A percentile compares a stretch with the other conserved stretches of the same genome.
Evolutionary conservation across 2,888 invertebrate genomes (phyloP).

Genomic region (Stegana nigrithorax): DNA sequence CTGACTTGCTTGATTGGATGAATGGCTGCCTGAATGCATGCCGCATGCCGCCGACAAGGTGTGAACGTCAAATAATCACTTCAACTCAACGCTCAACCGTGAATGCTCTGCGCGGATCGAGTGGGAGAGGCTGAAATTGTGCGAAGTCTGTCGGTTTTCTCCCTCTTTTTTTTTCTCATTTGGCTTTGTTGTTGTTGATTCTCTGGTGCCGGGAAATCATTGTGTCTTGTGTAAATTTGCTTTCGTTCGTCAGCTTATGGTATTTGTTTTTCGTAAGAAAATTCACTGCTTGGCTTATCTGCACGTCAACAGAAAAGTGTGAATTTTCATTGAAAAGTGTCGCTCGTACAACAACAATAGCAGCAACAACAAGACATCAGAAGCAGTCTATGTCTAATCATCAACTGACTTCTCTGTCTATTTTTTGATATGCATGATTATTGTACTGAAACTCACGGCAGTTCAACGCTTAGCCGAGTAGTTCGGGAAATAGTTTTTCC

Average conservation of each 20-base stretch:
- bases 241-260: conserved; percentile 26
- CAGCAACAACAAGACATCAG: background rate
- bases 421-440: conserved; percentile 47
- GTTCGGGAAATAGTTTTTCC: background rate
- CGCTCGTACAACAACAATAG: background rate
- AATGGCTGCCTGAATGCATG: conserved; percentile 7
- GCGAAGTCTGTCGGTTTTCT: conserved; percentile 25
- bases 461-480: conserved; percentile 26
- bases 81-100: too few relatives aligned
- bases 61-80: conserved; percentile 59
- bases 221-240: conserved; percentile 17
- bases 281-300: conserved; percentile 28
- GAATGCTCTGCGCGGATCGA: too few relatives aligned
- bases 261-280: conserved; percentile 52
- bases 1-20: background rate
- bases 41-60: conserved; percentile 48
- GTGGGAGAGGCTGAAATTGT: conserved; percentile 39
- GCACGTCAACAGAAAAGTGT: conserved; percentile 39
- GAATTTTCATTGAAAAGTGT: conserved; percentile 44
- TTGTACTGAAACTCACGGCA: conserved; percentile 47
- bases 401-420: background rate
- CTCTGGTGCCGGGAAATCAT: too few relatives aligned
- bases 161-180: background rate
- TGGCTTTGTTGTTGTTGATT: conserved; percentile 15
- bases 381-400: conserved; percentile 23